phyloP scores from a whole-genome alignment of 2,797 vertebrate species.

The Steatocranus sp. region DNA sequence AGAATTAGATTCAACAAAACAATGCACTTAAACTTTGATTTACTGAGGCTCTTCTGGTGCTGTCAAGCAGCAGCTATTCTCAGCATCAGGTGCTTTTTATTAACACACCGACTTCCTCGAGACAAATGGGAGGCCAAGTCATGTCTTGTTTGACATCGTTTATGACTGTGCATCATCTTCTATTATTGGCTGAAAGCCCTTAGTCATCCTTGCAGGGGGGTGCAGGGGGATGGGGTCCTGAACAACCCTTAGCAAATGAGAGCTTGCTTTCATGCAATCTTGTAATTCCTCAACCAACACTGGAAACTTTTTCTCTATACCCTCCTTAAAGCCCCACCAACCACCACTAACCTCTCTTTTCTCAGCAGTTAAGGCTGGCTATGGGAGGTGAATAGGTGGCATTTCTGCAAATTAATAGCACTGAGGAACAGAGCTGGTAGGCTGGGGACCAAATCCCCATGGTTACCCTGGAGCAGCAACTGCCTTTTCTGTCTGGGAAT shows the following conservation, averaged over 20 bases:
- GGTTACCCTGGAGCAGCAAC: conserved; percentile 64
- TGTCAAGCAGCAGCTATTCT: conserved; percentile 15
- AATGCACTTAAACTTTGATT: not conserved
- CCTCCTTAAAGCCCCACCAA: not conserved
- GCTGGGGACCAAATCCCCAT: conserved; percentile 70
- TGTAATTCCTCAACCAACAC: conserved; percentile 38
- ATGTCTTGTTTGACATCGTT: conserved; percentile 40
- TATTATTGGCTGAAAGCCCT: conserved; percentile 59
- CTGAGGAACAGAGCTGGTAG: conserved; percentile 52
- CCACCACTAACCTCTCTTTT: not conserved
- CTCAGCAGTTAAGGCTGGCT: conserved; percentile 33
- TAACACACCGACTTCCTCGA: conserved; percentile 20
- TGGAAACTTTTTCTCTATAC: not conserved
- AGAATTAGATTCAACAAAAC: conserved; percentile 6
- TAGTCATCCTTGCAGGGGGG: conserved; percentile 63
- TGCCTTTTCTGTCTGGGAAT: conserved; percentile 47
- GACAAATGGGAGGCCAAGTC: conserved; percentile 50
- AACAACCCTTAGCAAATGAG: conserved; percentile 64
- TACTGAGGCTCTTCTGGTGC: not conserved
- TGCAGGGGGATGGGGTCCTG: conserved; percentile 10
- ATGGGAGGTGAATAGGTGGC: conserved; percentile 55
- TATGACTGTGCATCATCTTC: conserved; percentile 63
- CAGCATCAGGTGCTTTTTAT: conserved; percentile 50
- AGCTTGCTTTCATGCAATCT: conserved; percentile 45
- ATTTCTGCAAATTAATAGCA: conserved; percentile 49